Percentiles rank a stretch among this genome's conserved stretches.
phyloP scores from a whole-genome alignment of 2,888 invertebrate species.

The Lepidochrysops patricia region DNA sequence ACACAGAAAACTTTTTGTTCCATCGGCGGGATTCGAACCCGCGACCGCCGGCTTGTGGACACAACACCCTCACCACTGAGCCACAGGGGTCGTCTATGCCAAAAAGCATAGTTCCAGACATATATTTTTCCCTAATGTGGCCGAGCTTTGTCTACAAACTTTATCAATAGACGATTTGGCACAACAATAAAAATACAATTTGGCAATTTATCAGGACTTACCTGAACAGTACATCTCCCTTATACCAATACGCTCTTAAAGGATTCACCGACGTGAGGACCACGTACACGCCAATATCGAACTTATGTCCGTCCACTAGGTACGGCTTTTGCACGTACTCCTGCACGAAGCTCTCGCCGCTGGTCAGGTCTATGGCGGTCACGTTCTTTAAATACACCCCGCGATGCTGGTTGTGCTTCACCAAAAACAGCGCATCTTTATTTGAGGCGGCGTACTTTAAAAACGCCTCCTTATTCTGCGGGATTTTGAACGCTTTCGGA shows the following conservation, averaged over 20 bases:
- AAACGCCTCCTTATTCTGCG: constrained; percentile 81
- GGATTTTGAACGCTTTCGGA: constrained; percentile 91
- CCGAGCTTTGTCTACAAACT: too few relatives aligned
- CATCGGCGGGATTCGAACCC: too few relatives aligned
- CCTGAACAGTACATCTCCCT: constrained; percentile 92
- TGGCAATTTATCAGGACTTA: constrained; percentile 34
- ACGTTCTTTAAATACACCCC: constrained; percentile 85
- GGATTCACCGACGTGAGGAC: constrained; percentile 93
- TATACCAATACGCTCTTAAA: constrained; percentile 89
- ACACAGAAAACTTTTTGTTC: too few relatives aligned
- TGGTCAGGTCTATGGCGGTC: constrained; percentile 79
- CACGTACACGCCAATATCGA: constrained; percentile 97
- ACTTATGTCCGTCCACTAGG: constrained; percentile 93
- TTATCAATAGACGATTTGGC: not conserved
- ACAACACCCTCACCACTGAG: too few relatives aligned
- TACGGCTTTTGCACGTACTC: constrained; percentile 92
- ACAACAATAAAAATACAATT: not conserved
- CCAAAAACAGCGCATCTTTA: constrained; percentile 85
- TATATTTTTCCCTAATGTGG: too few relatives aligned
- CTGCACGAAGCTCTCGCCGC: constrained; percentile 88
- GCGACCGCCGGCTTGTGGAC: too few relatives aligned
- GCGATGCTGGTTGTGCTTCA: constrained; percentile 94
- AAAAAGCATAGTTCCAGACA: too few relatives aligned
- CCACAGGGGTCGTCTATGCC: too few relatives aligned
- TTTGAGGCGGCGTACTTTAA: constrained; percentile 78